phyloP scores from a whole-genome alignment of 2,888 invertebrate species.

The Monoplex corrugatus region DNA sequence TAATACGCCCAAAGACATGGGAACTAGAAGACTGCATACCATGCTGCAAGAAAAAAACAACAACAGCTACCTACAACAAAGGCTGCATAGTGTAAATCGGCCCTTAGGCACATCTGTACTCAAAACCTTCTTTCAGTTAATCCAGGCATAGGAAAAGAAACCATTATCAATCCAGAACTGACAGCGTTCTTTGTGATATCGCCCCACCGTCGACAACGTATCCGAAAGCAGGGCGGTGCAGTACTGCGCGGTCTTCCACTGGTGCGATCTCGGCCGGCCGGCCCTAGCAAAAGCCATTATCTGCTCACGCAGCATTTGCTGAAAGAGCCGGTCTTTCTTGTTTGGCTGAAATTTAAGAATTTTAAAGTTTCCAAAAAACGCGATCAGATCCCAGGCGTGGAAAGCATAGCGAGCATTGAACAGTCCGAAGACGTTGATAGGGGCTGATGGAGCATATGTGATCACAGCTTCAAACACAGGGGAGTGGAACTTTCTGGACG shows the following conservation, averaged over 20 bases:
- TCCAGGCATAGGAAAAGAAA: slow-evolving; percentile 51
- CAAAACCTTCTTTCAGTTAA: not conserved
- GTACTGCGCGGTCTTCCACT: slow-evolving; percentile 33
- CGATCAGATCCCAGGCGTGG: slow-evolving; percentile 49
- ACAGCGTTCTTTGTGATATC: slow-evolving; percentile 47
- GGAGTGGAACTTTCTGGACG: slow-evolving; percentile 36
- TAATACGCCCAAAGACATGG: too few species aligned
- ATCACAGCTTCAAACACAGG: slow-evolving; percentile 50
- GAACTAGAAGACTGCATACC: too few species aligned
- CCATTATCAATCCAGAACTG: slow-evolving; percentile 45
- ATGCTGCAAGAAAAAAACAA: not conserved
- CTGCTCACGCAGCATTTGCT: slow-evolving; percentile 48
- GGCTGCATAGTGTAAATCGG: too few species aligned
- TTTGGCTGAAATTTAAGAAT: slow-evolving; percentile 17
- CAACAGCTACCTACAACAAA: too few species aligned
- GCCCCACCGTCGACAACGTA: not conserved
- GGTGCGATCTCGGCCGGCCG: slow-evolving; percentile 43
- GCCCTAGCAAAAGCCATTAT: slow-evolving; percentile 48
- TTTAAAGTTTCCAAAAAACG: slow-evolving; percentile 50
- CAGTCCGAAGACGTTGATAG: not conserved
- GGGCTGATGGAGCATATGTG: slow-evolving; percentile 45
- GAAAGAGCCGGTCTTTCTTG: slow-evolving; percentile 47
- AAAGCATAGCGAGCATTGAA: not conserved
- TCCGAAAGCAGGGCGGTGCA: slow-evolving; percentile 45
- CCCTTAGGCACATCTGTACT: too few species aligned